Conservation (phyloP, 2,888 invertebrate species). For the Argyra leucocephala region DNA sequence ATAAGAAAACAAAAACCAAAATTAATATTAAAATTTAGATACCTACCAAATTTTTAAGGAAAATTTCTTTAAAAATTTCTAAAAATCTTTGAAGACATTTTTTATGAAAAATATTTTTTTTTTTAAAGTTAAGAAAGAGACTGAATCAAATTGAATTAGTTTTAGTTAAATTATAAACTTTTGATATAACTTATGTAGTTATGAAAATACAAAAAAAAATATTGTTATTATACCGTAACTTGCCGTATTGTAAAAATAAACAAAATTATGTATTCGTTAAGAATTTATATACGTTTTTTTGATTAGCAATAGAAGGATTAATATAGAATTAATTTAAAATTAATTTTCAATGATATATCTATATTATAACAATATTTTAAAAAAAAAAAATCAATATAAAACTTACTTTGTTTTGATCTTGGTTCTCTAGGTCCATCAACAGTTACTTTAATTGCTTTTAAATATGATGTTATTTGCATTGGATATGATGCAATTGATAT, state of each 20-base stretch:
- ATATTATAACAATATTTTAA: background rate
- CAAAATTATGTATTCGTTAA: too few relatives aligned
- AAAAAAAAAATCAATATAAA: background rate
- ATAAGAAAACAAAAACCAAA: constrained; percentile 30
- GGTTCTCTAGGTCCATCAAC: constrained; percentile 98
- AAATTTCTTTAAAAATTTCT: background rate
- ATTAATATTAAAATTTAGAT: constrained; percentile 10
- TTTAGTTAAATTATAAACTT: too few relatives aligned
- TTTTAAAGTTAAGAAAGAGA: background rate
- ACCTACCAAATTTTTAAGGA: background rate
- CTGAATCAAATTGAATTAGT: background rate
- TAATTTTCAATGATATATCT: background rate
- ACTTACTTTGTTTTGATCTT: constrained; percentile 92
- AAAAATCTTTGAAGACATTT: constrained; percentile 17
- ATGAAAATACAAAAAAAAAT: too few relatives aligned
- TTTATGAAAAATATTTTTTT: constrained; percentile 17
- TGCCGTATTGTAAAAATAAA: too few relatives aligned
- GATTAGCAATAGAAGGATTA: too few relatives aligned
- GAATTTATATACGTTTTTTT: too few relatives aligned
- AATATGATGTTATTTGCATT: constrained; percentile 82
- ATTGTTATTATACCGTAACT: too few relatives aligned
- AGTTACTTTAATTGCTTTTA: constrained; percentile 97
- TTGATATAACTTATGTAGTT: too few relatives aligned
- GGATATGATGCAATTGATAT: constrained; percentile 72
- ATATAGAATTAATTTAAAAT: too few relatives aligned